A percentile compares a stretch with the other conserved stretches of the same genome.
Conservation (phyloP, 2,797 vertebrate genomes). For the Oryzias dopingdopingensis region DNA sequence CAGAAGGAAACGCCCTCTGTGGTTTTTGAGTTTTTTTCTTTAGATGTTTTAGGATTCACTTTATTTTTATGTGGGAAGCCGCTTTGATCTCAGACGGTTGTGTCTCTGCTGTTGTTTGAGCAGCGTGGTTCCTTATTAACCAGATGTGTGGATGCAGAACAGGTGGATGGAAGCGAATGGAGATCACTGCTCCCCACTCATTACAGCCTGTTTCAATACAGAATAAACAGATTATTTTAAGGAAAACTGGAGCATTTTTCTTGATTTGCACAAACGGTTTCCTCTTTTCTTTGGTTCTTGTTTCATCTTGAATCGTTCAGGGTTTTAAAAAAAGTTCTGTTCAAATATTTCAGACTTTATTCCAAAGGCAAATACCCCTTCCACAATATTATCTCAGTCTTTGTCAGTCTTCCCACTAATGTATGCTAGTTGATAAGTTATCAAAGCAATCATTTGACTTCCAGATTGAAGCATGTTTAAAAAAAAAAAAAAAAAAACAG, state of each 20-base stretch:
- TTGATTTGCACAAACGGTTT: background rate
- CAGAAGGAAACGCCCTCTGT: slow-evolving; percentile 44
- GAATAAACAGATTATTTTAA: slow-evolving; percentile 83
- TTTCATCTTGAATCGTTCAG: no score
- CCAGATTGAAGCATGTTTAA: no score
- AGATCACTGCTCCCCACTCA: slow-evolving; percentile 63
- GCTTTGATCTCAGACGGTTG: slow-evolving; percentile 45
- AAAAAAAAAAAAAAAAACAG: no score
- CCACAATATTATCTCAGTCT: no score
- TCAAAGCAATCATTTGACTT: no score
- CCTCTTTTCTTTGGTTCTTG: no score
- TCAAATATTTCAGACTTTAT: no score
- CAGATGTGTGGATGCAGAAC: slow-evolving; percentile 10
- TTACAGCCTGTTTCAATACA: slow-evolving; percentile 77
- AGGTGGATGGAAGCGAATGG: slow-evolving; percentile 37
- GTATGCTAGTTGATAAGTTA: no score
- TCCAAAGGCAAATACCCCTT: no score
- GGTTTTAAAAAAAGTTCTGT: no score
- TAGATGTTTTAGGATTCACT: slow-evolving; percentile 65
- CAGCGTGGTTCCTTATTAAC: background rate
- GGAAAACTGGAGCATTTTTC: slow-evolving; percentile 42
- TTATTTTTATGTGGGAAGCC: slow-evolving; percentile 52
- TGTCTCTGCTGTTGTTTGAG: slow-evolving; percentile 29
- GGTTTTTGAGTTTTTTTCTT: slow-evolving; percentile 61
- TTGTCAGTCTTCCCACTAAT: no score